Base-by-base conservation (phyloP, 2,113 vertebrate species). In the Thryonomys swinderianus region DNA sequence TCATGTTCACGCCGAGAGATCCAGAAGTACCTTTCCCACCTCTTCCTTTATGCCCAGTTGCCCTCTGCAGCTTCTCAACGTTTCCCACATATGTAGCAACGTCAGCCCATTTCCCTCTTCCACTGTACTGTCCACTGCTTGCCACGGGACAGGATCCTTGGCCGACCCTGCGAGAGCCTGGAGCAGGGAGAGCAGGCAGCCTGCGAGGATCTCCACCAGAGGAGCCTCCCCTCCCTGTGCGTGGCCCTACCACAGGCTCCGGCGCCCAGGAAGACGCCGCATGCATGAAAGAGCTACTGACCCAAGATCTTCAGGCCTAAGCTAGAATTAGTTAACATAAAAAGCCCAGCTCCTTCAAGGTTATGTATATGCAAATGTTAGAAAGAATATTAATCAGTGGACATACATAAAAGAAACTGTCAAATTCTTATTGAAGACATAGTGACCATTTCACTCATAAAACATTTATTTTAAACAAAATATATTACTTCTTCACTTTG, bases 401-500 rank as follows among this genome's bases (percentile, higher is more conserved):
- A n/a, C 18, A 74, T 4, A 27, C 1, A 76, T 11, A 64, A 84
- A 90, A 85, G 45, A 74, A 83, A 79, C 9, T n/a, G 2, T 27
- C 45, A 57, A 53, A 62, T 87, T 86, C 48, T 94, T 92, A 71
- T 7, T 21, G 30, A 85, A 67, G 55, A 59, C 17, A 80, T 66
- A 73, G 78, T 45, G 21, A 87, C 85, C 25, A 45, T 57, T n/a
- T 51, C 87, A 81, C 25, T 79, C 48, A 74, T 0, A 66, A 17
- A 91, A 40, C 23, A 2, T 13, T n/a, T 48, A 37, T 79, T 85
- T 94, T 83, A 69, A 96, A 83, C 55, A 88, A 23, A 93, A 55
- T 67, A 59, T 66, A 74, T 40, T 66, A 53, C 45, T 79, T 96
- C 82, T 67, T 90, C 40, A 84, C 76, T 94, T 69, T 95, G 25